A percentile compares a stretch with the other conserved stretches of the same genome.
Evolutionary conservation across 2,888 invertebrate genomes (phyloP).

Genomic region (Spodoptera picta): DNA sequence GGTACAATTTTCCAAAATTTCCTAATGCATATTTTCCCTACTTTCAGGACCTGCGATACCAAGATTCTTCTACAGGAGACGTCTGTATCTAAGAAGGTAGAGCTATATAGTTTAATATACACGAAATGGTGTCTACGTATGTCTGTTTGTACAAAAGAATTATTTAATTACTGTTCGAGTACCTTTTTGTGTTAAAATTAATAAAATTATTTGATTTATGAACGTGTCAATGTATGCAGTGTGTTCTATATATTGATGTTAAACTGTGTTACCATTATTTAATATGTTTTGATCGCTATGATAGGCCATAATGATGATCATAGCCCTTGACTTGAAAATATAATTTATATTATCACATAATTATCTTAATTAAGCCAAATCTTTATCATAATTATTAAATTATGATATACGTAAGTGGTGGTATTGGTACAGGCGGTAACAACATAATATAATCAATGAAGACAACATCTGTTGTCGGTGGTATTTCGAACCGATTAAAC

Average conservation of each 20-base stretch:
- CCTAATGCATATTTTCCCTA: constrained; percentile 10
- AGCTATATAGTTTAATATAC: constrained; percentile 43
- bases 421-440: not conserved
- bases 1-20: not conserved
- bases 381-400: constrained; percentile 35
- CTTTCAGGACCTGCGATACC: constrained; percentile 67
- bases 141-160: constrained; percentile 59
- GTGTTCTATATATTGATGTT: constrained; percentile 35
- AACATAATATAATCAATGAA: no score
- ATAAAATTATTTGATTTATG: constrained; percentile 36
- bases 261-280: constrained; percentile 29
- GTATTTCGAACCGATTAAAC: no score
- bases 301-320: constrained; percentile 14
- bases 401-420: constrained; percentile 12
- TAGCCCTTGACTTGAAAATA: constrained; percentile 19
- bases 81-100: constrained; percentile 62
- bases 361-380: constrained; percentile 25
- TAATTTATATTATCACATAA: not conserved
- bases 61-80: constrained; percentile 67
- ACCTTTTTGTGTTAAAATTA: constrained; percentile 55
- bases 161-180: constrained; percentile 57
- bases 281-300: constrained; percentile 5
- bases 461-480: no score
- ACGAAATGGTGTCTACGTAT: constrained; percentile 41
- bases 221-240: constrained; percentile 40